These are phyloP conservation scores for Trichogramma evanescens DNA, from an alignment of 2,888 invertebrate genomes.

Conservation along the genomic window DNA sequence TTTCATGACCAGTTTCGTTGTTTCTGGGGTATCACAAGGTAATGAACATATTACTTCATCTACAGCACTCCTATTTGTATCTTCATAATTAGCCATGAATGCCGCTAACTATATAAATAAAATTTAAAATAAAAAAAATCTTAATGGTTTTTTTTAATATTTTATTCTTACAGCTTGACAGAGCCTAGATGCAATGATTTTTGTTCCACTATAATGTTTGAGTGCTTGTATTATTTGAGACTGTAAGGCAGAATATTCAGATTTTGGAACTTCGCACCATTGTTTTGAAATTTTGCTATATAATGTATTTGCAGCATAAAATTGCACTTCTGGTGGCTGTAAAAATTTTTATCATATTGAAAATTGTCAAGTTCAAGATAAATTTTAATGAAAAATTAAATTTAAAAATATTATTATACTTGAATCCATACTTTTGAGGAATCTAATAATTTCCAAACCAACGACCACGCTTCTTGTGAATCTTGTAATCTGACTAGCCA, in stretches of 20 bases:
- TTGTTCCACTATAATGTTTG: constrained; percentile 72
- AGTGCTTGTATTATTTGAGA: constrained; percentile 71
- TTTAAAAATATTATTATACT: not conserved
- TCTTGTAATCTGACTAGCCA: constrained; percentile 82
- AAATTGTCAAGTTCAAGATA: not conserved
- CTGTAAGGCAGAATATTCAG: constrained; percentile 69
- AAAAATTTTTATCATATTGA: constrained; percentile 29
- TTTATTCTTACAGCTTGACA: constrained; percentile 71
- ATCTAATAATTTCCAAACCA: constrained; percentile 82
- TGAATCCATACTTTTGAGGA: constrained; percentile 63
- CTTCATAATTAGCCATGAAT: constrained; percentile 65
- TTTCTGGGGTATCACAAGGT: constrained; percentile 56
- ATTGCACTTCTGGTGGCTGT: constrained; percentile 82
- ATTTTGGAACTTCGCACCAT: constrained; percentile 79
- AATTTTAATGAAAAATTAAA: not conserved
- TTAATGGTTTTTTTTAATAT: not conserved
- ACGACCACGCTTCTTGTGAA: constrained; percentile 85
- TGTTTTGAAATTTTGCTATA: constrained; percentile 81
- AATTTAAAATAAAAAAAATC: constrained; percentile 6
- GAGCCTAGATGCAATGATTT: constrained; percentile 76
- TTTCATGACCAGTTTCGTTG: constrained; percentile 66
- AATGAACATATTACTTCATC: constrained; percentile 65
- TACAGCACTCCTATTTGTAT: constrained; percentile 60
- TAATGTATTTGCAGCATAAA: constrained; percentile 86
- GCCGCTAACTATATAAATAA: constrained; percentile 65